phyloP scores from a whole-genome alignment of 2,888 invertebrate species.

The Oxyscelio sp. region DNA sequence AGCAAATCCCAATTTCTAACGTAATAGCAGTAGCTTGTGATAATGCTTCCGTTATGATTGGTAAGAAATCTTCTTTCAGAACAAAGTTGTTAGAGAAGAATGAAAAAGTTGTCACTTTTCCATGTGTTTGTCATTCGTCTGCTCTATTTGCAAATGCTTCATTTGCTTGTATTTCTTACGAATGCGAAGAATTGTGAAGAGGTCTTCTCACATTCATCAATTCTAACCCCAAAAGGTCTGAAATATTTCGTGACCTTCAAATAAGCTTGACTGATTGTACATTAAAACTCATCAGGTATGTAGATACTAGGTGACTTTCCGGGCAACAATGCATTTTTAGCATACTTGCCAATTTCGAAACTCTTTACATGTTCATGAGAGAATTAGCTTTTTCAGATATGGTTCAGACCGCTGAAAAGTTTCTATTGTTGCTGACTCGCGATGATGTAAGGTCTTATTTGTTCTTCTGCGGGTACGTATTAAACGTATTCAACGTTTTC shows the following conservation, averaged over 20 bases:
- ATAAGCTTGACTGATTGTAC: conserved; percentile 4
- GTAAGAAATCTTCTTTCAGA: conserved; percentile 14
- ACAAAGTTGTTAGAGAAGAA: conserved; percentile 15
- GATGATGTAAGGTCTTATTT: conserved; percentile 28
- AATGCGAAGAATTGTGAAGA: conserved; percentile 1
- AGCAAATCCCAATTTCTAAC: conserved; percentile 21
- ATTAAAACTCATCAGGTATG: conserved; percentile 17
- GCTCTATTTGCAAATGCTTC: conserved; percentile 36
- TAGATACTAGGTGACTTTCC: conserved; percentile 31
- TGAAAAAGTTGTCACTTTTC: not conserved
- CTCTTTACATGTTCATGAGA: not conserved
- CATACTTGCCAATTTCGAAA: conserved; percentile 6
- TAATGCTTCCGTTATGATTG: conserved; percentile 29
- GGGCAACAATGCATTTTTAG: conserved; percentile 18
- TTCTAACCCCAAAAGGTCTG: conserved; percentile 13
- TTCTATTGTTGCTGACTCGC: not conserved
- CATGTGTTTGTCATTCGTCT: conserved; percentile 55
- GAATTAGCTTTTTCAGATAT: conserved; percentile 11
- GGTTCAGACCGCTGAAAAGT: not conserved
- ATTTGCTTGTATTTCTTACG: not conserved
- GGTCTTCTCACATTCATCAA: conserved; percentile 8
- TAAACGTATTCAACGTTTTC: conserved; percentile 12
- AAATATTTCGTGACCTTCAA: conserved; percentile 3
- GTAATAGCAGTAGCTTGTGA: conserved; percentile 16
- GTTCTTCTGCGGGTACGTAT: conserved; percentile 1